A percentile compares a stretch with the other conserved stretches of the same genome.
phyloP scores from a whole-genome alignment of 2,888 invertebrate genomes.

The Rhingia campestris region DNA sequence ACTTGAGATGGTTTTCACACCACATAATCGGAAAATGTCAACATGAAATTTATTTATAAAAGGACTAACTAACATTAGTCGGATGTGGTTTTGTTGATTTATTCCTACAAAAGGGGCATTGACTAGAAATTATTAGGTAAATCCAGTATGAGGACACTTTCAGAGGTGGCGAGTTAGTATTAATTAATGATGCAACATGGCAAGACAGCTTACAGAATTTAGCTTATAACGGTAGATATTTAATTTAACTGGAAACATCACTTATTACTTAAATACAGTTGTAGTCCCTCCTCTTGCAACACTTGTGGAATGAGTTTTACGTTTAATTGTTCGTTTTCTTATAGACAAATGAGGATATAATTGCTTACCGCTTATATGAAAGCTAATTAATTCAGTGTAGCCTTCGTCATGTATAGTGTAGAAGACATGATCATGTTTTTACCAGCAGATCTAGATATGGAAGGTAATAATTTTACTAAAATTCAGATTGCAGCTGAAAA shows the following conservation, averaged over 20 bases:
- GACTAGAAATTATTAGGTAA: not conserved
- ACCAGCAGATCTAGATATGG: no score
- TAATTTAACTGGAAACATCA: not conserved
- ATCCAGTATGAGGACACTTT: not conserved
- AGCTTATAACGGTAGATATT: not conserved
- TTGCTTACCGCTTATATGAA: no score
- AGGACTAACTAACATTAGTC: not conserved
- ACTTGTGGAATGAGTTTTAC: no score
- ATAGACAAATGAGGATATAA: no score
- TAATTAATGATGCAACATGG: not conserved
- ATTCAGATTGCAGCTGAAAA: not conserved
- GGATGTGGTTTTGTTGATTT: not conserved
- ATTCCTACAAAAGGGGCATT: not conserved
- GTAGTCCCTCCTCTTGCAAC: no score
- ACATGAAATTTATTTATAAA: not conserved
- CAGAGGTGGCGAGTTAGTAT: not conserved
- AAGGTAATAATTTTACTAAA: no score
- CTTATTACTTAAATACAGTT: not conserved
- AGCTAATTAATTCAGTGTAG: no score
- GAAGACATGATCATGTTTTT: no score
- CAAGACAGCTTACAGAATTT: not conserved
- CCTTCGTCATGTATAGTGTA: no score
- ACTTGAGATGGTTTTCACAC: constrained; percentile 12
- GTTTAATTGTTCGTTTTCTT: no score
- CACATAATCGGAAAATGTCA: not conserved